Evolutionary conservation across 2,888 invertebrate species (phyloP).

Genomic region (Trypoxylon attenuatum): DNA sequence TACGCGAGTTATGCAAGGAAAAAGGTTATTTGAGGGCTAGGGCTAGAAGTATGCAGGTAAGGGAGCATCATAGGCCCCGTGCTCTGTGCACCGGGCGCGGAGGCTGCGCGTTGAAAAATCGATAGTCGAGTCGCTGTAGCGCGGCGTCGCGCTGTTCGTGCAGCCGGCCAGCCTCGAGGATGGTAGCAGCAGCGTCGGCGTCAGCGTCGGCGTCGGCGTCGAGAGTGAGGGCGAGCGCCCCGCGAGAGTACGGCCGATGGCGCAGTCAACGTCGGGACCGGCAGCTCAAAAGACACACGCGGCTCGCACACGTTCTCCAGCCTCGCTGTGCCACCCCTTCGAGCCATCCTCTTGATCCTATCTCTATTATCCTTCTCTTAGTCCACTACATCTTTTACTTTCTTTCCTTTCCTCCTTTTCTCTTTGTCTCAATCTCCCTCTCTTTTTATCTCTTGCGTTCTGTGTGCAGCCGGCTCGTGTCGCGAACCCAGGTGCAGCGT

Average conservation of each 20-base stretch:
- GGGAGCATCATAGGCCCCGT: conserved; percentile 33
- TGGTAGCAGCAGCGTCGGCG: conserved; percentile 15
- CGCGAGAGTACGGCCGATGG: conserved; percentile 61
- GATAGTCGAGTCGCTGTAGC: conserved; percentile 61
- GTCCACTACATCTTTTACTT: no score
- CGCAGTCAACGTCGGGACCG: conserved; percentile 71
- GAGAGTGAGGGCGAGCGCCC: conserved; percentile 59
- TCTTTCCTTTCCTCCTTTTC: no score
- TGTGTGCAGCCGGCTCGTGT: no score
- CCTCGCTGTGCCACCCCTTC: no score
- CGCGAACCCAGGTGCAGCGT: no score
- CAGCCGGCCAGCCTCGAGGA: conserved; percentile 26
- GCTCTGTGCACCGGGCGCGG: conserved; percentile 63
- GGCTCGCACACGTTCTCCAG: conserved; percentile 47
- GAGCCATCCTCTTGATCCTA: no score
- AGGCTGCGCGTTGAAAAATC: conserved; percentile 74
- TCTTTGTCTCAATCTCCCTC: no score
- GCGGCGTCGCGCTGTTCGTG: conserved; percentile 36
- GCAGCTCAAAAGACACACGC: conserved; percentile 65
- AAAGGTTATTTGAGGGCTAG: background rate
- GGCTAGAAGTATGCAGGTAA: conserved; percentile 13
- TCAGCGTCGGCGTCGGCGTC: conserved; percentile 11
- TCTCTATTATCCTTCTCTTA: no score
- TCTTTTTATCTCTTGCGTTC: no score
- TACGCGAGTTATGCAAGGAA: background rate